phyloP scores from a whole-genome alignment of 2,888 invertebrate genomes.

The Myopa testacea region DNA sequence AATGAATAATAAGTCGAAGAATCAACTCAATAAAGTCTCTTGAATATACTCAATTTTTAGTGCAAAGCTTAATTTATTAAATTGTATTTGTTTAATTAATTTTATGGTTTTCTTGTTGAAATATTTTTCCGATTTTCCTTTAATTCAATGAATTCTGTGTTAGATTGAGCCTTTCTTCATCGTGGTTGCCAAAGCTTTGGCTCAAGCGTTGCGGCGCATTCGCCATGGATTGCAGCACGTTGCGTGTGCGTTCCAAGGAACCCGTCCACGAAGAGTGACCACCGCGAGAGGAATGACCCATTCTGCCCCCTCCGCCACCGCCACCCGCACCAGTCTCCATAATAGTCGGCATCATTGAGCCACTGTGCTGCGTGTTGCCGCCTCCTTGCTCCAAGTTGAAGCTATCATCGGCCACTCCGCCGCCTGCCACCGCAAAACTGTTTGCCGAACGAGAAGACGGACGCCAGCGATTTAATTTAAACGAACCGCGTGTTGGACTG shows the following conservation, averaged over 20 bases:
- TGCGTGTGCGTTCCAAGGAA: slow-evolving; percentile 59
- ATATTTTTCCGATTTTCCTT: no score
- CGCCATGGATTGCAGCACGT: slow-evolving; percentile 60
- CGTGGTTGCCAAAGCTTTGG: slow-evolving; percentile 47
- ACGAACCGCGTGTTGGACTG: slow-evolving; percentile 46
- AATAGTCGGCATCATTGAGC: slow-evolving; percentile 47
- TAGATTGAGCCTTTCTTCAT: slow-evolving; percentile 64
- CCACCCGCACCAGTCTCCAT: slow-evolving; percentile 47
- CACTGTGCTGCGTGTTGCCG: slow-evolving; percentile 48
- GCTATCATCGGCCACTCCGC: slow-evolving; percentile 41
- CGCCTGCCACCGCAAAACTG: slow-evolving; percentile 50
- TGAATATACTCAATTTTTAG: no score
- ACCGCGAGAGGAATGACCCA: slow-evolving; percentile 37
- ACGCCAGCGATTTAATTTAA: slow-evolving; percentile 65
- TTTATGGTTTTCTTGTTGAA: no score
- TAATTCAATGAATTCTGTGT: slow-evolving; percentile 60
- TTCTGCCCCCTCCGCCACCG: not conserved
- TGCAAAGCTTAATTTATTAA: no score
- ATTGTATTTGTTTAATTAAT: no score
- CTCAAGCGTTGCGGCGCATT: slow-evolving; percentile 58
- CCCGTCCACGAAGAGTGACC: slow-evolving; percentile 55
- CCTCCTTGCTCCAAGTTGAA: slow-evolving; percentile 42
- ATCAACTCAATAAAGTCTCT: no score
- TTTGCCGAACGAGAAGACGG: slow-evolving; percentile 67
- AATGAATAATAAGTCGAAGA: no score